phyloP scores from a whole-genome alignment of 2,113 vertebrate species.

The Tupaia tana region DNA sequence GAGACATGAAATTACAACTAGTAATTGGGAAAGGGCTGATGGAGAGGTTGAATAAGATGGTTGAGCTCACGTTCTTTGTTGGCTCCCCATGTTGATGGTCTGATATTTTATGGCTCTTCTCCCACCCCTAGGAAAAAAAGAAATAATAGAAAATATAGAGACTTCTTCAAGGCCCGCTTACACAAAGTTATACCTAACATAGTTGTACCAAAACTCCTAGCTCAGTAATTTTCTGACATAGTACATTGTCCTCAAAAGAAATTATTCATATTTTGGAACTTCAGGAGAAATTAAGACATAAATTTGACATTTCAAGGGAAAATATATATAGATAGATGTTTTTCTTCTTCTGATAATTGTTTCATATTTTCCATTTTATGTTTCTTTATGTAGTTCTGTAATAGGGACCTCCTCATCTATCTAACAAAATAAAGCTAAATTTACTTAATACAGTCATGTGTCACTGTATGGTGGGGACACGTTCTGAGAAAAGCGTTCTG shows the following conservation, averaged over 20 bases:
- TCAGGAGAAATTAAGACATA: no score
- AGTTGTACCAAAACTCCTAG: not conserved
- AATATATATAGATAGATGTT: not conserved
- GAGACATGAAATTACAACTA: not conserved
- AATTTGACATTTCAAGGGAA: not conserved
- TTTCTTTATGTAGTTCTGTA: not conserved
- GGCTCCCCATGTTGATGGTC: not conserved
- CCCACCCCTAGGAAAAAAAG: not conserved
- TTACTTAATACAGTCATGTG: not conserved
- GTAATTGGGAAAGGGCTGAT: not conserved
- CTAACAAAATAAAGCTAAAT: not conserved
- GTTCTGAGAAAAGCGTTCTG: no score
- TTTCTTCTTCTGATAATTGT: not conserved
- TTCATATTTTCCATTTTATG: slow-evolving; percentile 3
- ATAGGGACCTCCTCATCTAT: not conserved
- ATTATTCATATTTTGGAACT: no score
- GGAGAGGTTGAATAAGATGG: not conserved
- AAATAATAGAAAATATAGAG: not conserved
- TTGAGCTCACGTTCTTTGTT: not conserved
- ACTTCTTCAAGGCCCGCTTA: not conserved
- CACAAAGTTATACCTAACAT: not conserved
- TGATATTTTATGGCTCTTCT: not conserved
- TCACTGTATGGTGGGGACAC: no score
- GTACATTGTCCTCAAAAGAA: slow-evolving; percentile 27
- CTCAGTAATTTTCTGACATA: not conserved